These are phyloP conservation scores for Sericinus montela DNA, from an alignment of 2,888 invertebrate species.

Conservation along the genomic window DNA sequence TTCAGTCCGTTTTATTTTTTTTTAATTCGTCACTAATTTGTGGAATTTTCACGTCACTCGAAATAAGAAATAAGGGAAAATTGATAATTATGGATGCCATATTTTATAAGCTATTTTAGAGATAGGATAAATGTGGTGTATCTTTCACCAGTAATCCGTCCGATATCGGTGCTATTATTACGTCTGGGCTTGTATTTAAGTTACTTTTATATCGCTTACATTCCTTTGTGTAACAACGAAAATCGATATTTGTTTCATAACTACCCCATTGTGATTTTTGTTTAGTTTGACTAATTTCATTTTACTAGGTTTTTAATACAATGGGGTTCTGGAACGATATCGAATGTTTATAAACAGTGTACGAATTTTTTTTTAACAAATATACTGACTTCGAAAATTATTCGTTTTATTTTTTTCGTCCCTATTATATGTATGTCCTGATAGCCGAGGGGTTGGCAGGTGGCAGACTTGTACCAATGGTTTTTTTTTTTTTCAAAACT, in stretches of 20 bases:
- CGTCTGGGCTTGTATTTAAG: conserved; percentile 27
- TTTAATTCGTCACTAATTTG: not conserved
- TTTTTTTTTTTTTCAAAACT: too few species aligned
- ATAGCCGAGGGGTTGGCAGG: too few species aligned
- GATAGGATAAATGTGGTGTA: conserved; percentile 30
- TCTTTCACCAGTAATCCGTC: conserved; percentile 47
- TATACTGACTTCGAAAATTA: conserved; percentile 64
- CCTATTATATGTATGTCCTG: too few species aligned
- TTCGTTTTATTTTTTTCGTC: conserved; percentile 35
- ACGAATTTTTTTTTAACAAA: conserved; percentile 70
- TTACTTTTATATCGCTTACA: conserved; percentile 26
- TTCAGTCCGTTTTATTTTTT: too few species aligned
- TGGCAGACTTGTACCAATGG: too few species aligned
- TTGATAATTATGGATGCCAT: conserved; percentile 58
- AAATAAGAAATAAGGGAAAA: conserved; percentile 16
- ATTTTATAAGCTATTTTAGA: conserved; percentile 50
- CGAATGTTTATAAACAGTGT: conserved; percentile 48
- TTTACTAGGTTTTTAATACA: conserved; percentile 50
- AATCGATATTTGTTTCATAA: conserved; percentile 70
- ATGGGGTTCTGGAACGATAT: conserved; percentile 78
- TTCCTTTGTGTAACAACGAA: conserved; percentile 61
- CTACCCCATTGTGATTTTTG: conserved; percentile 60
- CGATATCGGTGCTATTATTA: conserved; percentile 60
- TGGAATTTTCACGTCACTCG: conserved; percentile 5
- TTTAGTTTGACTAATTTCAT: conserved; percentile 35